These are phyloP conservation scores for Nemotelus pantherinus DNA, from an alignment of 2,888 invertebrate genomes.

Conservation along the genomic window DNA sequence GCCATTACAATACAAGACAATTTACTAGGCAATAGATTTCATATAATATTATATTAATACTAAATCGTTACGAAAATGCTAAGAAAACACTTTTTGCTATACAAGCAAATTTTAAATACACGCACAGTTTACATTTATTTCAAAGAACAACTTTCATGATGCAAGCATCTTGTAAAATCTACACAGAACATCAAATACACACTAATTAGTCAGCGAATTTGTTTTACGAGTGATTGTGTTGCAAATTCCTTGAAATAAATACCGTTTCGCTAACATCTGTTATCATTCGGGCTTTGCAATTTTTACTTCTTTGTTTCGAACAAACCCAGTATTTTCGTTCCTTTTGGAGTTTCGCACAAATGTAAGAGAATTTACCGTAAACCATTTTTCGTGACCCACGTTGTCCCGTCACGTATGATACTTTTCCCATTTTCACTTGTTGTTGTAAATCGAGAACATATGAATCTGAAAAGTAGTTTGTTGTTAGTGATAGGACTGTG, in stretches of 20 bases:
- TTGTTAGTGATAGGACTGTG: no score
- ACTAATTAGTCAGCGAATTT: not conserved
- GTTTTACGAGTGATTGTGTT: conserved; percentile 56
- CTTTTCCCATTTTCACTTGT: not conserved
- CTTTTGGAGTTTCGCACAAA: conserved; percentile 58
- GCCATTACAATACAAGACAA: no score
- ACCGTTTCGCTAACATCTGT: conserved; percentile 56
- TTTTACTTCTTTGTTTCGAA: conserved; percentile 59
- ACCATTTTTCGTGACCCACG: conserved; percentile 59
- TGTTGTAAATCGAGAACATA: no score
- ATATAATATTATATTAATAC: no score
- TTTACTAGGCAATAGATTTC: no score
- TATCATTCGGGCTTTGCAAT: conserved; percentile 60
- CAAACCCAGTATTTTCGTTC: conserved; percentile 61
- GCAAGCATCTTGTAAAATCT: no score
- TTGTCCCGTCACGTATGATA: conserved; percentile 58
- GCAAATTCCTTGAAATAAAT: conserved; percentile 56
- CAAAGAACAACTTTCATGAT: no score
- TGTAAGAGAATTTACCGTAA: conserved; percentile 57
- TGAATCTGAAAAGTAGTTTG: no score
- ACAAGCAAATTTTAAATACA: no score
- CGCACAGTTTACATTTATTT: no score
- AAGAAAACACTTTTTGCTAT: no score
- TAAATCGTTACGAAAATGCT: no score
- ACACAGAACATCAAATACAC: not conserved